Conservation (phyloP, 2,888 invertebrate species). For the Drosophila anomelani region DNA sequence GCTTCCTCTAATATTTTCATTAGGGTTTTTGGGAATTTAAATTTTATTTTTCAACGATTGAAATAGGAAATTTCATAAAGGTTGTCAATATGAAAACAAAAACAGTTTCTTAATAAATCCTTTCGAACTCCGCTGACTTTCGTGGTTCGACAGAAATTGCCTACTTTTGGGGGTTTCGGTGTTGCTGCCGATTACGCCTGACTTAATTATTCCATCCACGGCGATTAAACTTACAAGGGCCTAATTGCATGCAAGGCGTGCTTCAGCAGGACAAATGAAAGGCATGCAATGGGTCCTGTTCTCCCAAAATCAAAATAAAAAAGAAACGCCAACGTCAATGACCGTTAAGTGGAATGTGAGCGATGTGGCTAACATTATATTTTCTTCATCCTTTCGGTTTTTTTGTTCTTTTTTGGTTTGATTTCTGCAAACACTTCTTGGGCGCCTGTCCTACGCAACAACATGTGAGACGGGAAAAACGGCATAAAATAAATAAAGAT, state of each 20-base stretch:
- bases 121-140: conserved; percentile 1
- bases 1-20: too few relatives aligned
- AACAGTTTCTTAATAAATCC: not conserved
- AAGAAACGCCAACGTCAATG: conserved; percentile 63
- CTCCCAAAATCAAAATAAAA: conserved; percentile 20
- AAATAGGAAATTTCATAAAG: not conserved
- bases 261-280: conserved; percentile 14
- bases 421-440: conserved; percentile 10
- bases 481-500: conserved; percentile 26
- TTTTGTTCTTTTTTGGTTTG: not conserved
- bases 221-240: conserved; percentile 53
- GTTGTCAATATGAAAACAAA: not conserved
- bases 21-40: too few relatives aligned
- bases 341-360: conserved; percentile 66
- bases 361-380: conserved; percentile 12
- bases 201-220: conserved; percentile 46
- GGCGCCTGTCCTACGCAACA: conserved; percentile 27
- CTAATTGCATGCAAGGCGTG: conserved; percentile 55
- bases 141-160: conserved; percentile 8
- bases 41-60: not conserved
- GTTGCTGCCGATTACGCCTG: conserved; percentile 9
- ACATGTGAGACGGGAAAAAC: conserved; percentile 9
- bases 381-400: not conserved
- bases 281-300: conserved; percentile 53
- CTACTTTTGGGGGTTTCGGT: conserved; percentile 5